Base-by-base conservation (phyloP, 2,113 vertebrate species). In the Ornithorhynchus anatinus region DNA sequence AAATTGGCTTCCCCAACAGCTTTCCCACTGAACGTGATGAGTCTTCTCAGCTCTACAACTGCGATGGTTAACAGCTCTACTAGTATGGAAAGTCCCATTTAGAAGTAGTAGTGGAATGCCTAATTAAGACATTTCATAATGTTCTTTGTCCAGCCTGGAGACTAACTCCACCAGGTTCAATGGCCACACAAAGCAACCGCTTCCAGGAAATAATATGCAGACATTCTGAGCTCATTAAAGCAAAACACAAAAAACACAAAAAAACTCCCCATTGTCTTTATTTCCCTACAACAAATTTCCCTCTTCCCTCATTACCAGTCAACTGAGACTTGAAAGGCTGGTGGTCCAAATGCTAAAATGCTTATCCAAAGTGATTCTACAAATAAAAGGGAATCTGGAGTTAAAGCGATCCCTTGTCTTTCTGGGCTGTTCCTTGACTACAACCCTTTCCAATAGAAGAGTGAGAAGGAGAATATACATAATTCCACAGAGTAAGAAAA, bases 321-420 rank as follows among this genome's bases (percentile, higher is more conserved):
- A 43, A 60, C 33, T 68, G 51, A 59, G 54, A 54, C 62, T 35
- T 40, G 7, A 57, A 62, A 66, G 4, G 23, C 68, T 3, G 44
- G 25, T 36, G 58, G 42, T 13, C 45, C 61, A 62, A 52, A 58
- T 10, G 8, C 32, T 25, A 50, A 50, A 20, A 59, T 48, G 23
- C 7, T 31, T 17, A 45, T 16, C 32, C 23, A 61, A 10, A 37
- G 4, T 6, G 38, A 32, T n/a, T n/a, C 5, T 19, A 32, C 23
- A 31, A 42, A 31, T 71, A 80, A 61, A 44, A 43, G 19, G 60
- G 25, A 69, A 1, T 53, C 16, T 51, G 53, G 10, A 75, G 43
- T n/a, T 63, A 10, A 77, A 70, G 51, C 47, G n/a, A 80, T 33
- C 47, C 59, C 70, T 69, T 10, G 14, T 20, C 42, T 52, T 66